Conservation (phyloP, 2,888 invertebrate genomes). For the Pecten maximus region DNA sequence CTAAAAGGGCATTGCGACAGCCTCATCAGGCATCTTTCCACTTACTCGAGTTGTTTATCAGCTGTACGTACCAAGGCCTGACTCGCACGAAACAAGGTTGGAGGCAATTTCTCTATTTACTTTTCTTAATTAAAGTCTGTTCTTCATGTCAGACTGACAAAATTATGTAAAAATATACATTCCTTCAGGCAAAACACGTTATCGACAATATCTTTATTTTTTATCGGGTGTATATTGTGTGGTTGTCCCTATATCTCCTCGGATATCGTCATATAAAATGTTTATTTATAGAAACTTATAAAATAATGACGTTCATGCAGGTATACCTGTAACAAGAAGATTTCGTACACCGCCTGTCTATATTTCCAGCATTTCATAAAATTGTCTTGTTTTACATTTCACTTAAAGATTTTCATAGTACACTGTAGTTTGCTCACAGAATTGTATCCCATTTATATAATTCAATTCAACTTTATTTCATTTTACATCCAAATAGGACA, state of each 20-base stretch:
- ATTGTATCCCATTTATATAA: no score
- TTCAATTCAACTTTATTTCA: no score
- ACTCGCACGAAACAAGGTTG: background rate
- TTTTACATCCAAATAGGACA: no score
- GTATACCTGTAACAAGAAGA: no score
- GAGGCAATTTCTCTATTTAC: background rate
- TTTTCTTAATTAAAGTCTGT: background rate
- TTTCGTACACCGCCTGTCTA: no score
- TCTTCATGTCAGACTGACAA: conserved; percentile 20
- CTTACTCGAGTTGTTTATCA: background rate
- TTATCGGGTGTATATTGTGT: background rate
- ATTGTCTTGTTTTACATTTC: no score
- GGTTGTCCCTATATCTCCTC: background rate
- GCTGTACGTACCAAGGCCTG: background rate
- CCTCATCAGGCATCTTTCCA: background rate
- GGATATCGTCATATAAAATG: background rate
- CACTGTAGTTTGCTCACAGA: no score
- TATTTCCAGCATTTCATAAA: no score
- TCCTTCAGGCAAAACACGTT: conserved; percentile 2
- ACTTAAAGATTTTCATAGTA: no score
- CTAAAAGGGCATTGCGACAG: background rate
- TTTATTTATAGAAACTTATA: background rate
- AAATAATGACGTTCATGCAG: no score
- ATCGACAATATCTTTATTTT: background rate
- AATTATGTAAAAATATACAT: conserved; percentile 27